These are phyloP conservation scores for Drosophila birchii DNA, from an alignment of 2,888 invertebrate genomes.

Conservation along the genomic window DNA sequence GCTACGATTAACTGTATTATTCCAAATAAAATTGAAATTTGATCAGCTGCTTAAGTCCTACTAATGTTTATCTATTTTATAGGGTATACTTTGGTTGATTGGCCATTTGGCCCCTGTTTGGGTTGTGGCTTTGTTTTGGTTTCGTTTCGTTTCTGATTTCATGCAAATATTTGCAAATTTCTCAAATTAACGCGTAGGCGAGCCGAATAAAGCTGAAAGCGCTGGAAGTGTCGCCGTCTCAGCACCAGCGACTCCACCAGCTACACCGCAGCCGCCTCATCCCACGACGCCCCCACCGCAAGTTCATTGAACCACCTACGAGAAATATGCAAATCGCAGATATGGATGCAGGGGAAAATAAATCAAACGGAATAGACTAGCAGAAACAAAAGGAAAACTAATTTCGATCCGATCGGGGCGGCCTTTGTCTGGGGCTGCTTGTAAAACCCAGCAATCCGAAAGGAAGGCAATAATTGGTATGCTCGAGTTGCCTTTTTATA, in stretches of 20 bases:
- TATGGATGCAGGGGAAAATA: slow-evolving; percentile 60
- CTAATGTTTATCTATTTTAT: background rate
- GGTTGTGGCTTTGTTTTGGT: slow-evolving; percentile 47
- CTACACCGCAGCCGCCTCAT: slow-evolving; percentile 50
- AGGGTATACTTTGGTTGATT: slow-evolving; percentile 19
- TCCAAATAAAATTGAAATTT: background rate
- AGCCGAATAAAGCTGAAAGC: slow-evolving; percentile 46
- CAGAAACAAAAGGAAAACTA: slow-evolving; percentile 64
- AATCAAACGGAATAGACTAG: slow-evolving; percentile 50
- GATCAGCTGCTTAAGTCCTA: background rate
- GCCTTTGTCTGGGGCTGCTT: slow-evolving; percentile 58
- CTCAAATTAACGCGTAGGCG: slow-evolving; percentile 73
- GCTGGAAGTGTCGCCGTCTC: slow-evolving; percentile 57
- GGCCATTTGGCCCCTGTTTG: slow-evolving; percentile 17
- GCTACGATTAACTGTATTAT: background rate
- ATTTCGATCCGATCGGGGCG: slow-evolving; percentile 68
- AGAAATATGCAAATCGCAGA: slow-evolving; percentile 74
- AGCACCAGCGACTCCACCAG: slow-evolving; percentile 30
- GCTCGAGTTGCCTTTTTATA: slow-evolving; percentile 5
- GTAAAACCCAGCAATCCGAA: slow-evolving; percentile 14
- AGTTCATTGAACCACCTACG: slow-evolving; percentile 80
- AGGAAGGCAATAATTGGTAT: slow-evolving; percentile 30
- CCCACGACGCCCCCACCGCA: slow-evolving; percentile 70
- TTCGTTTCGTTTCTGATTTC: slow-evolving; percentile 53
- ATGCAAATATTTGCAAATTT: slow-evolving; percentile 76